phyloP scores from a whole-genome alignment of 2,888 invertebrate species.

The Iphiclides podalirius region DNA sequence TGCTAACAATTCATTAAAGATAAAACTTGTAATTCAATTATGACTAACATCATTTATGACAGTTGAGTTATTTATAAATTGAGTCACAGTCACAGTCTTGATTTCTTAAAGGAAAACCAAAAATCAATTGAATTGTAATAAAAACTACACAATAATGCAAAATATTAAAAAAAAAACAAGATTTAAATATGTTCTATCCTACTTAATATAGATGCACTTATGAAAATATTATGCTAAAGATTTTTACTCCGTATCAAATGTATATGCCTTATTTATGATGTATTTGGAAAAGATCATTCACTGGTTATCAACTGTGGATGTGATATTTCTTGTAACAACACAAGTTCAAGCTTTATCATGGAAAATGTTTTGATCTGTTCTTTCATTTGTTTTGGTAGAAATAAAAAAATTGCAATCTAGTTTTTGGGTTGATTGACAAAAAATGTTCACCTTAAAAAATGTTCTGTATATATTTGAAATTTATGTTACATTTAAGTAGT shows the following conservation, averaged over 20 bases:
- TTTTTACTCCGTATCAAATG: background rate
- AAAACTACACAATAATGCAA: too few species aligned
- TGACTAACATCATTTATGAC: conserved; percentile 7
- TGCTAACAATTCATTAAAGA: background rate
- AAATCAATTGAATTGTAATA: background rate
- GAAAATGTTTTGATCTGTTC: conserved; percentile 19
- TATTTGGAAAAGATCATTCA: background rate
- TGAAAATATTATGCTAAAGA: background rate
- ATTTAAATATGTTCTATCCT: background rate
- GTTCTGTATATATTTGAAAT: conserved; percentile 72
- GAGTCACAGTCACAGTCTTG: too few species aligned
- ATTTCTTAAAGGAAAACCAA: background rate
- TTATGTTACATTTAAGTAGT: conserved; percentile 69
- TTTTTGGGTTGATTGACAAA: background rate
- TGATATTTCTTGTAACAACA: conserved; percentile 6
- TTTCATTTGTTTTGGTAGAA: background rate
- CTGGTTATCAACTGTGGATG: conserved; percentile 10
- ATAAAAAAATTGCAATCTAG: too few species aligned
- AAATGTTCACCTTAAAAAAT: conserved; percentile 38
- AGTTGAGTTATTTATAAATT: background rate
- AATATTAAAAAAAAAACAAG: too few species aligned
- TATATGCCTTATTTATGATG: conserved; percentile 6
- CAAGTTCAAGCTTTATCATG: conserved; percentile 6
- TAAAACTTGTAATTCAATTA: conserved; percentile 4
- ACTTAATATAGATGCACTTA: background rate